Base-by-base conservation (phyloP, 2,113 vertebrate genomes). In the Nematolebias whitei region DNA sequence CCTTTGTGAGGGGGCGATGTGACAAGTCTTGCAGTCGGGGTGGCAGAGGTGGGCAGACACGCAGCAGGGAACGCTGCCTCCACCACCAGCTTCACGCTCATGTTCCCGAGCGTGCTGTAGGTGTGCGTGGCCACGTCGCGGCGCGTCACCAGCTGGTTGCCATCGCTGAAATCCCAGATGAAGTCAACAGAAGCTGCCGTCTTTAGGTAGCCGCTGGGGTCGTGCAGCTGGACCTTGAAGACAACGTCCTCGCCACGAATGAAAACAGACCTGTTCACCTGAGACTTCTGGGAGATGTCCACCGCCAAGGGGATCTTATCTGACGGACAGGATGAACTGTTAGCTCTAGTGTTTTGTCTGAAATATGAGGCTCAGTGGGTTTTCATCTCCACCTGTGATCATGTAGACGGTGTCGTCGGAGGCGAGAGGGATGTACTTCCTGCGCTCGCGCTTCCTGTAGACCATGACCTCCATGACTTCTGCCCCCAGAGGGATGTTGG, bases 131-230 rank as follows among this genome's bases (percentile, higher is more conserved):
- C 92, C 71, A 91, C 81, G 2, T 90, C 79, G 44, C 86, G 86
- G 5, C 91, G 93, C 10, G 90, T 95, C 55, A 96, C 91, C 89
- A 95, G 91, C 41, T 94, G 91, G 38, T 92, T 98, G 43, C 95
- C 95, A 13, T 98, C 97, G 23, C 91, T 91, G 0, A 97, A 98
- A 74, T 94, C 92, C 97, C 97, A 99, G 60, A 92, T 93, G 87
- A 94, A 99, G 76, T 92, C 87, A 29, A 98, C 81, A 4, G 86
- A 56, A 24, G 85, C 77, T 1, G 96, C 95, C 3, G 89, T 86
- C 38, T 94, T 95, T 45, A 99, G 93, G 62, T 96, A 99, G 56
- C 91, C 56, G 47, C 95, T 96, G 69, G 97, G 97, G 70, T 99
- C 97, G 0, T 99, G 96, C 44, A 98, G 71, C 54, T 88, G 86